These are phyloP conservation scores for Perithous albicinctus DNA, from an alignment of 2,888 invertebrate genomes.

Conservation along the genomic window DNA sequence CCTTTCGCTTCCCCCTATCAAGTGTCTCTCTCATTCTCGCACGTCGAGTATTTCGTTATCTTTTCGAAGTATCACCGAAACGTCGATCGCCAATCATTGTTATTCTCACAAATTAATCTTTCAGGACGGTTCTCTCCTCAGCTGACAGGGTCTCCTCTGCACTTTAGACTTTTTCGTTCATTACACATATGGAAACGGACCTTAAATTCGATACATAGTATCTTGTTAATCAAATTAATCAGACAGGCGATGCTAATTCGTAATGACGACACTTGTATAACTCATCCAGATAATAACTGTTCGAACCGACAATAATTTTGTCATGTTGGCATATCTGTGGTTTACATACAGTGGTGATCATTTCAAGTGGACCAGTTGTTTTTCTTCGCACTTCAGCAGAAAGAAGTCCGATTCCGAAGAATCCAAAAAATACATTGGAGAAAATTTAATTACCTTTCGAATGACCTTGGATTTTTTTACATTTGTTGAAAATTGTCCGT, in stretches of 20 bases:
- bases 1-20: conserved; percentile 17
- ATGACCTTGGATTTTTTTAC: too few species aligned
- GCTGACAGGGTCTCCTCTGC: conserved; percentile 65
- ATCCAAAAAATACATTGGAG: too few species aligned
- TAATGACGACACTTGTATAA: conserved; percentile 39
- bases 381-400: too few species aligned
- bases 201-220: conserved; percentile 37
- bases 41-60: conserved; percentile 68
- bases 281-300: conserved; percentile 49
- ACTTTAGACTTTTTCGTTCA: conserved; percentile 62
- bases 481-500: too few species aligned
- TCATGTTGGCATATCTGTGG: neutral
- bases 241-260: conserved; percentile 47
- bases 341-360: too few species aligned
- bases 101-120: conserved; percentile 79
- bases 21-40: conserved; percentile 58
- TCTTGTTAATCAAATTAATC: conserved; percentile 61
- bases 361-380: too few species aligned
- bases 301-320: conserved; percentile 48
- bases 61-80: conserved; percentile 68
- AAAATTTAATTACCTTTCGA: too few species aligned
- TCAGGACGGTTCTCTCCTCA: conserved; percentile 62
- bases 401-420: too few species aligned
- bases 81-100: conserved; percentile 78
- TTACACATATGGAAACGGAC: conserved; percentile 29